These are phyloP conservation scores for Zeus faber DNA, from an alignment of 2,113 vertebrate species.

Conservation along the genomic window DNA sequence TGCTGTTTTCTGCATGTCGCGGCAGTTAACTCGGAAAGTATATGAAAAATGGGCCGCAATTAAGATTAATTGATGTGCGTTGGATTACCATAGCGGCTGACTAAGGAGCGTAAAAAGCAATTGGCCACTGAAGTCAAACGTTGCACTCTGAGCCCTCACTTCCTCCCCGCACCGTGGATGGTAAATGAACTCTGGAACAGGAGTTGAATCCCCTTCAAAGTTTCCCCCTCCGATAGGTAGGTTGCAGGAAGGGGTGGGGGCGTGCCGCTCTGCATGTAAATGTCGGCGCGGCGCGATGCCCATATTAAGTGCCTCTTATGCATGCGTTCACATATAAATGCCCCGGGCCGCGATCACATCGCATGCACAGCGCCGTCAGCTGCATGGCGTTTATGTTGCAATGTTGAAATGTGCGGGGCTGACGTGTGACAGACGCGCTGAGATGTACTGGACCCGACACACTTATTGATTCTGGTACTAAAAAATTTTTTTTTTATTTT, in stretches of 20 bases:
- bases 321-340: background rate
- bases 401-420: too few relatives aligned
- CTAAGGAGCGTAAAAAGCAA: constrained; percentile 11
- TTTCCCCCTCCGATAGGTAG: constrained; percentile 8
- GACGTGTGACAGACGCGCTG: too few relatives aligned
- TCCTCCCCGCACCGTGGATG: constrained; percentile 10
- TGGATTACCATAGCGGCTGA: constrained; percentile 15
- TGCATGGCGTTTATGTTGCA: too few relatives aligned
- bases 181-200: constrained; percentile 15
- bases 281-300: constrained; percentile 15
- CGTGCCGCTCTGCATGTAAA: constrained; percentile 35
- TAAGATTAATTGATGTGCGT: constrained; percentile 33
- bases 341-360: background rate
- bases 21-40: constrained; percentile 9
- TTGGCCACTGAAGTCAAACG: background rate
- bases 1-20: constrained; percentile 24
- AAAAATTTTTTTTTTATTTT: too few relatives aligned
- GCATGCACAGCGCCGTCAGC: too few relatives aligned
- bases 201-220: constrained; percentile 27
- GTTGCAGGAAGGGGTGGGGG: background rate
- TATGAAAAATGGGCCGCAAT: constrained; percentile 30
- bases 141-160: background rate
- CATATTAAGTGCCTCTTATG: background rate
- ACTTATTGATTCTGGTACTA: too few relatives aligned
- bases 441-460: too few relatives aligned